Base-by-base conservation (phyloP, 2,888 invertebrate species). In the Hirtodrosophila cameraria region DNA sequence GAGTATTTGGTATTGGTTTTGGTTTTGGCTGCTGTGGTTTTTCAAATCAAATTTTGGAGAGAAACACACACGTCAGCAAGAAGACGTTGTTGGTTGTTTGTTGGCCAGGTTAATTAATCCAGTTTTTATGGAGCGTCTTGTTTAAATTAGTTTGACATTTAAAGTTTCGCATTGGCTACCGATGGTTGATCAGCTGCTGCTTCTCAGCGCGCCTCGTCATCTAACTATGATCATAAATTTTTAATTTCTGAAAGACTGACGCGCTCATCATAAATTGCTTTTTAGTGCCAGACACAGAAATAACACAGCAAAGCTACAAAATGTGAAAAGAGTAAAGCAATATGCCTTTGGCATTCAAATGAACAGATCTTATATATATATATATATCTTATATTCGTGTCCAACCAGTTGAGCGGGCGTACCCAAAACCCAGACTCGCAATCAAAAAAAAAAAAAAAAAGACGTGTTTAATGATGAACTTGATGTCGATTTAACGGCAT, bases 261-360 rank as follows among this genome's bases (percentile, higher is more conserved):
- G 60, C 81, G 76, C 69, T 72, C 75, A 65, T 81, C 85, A 86
- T 86, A 84, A 85, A 83, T 85, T 65, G 75, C 36, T 48, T 81
- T 75, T 85, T 68, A 72, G 46, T 57, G 65, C 58, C 59, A 59
- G 38, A 52, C 33, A 59, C 3, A 20, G 4, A 46, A 68, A 45
- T n/a, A n/a, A 54, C 27, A 48, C 31, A 55, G 38, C 55, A 35
- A 60, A 57, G 8, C 28, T 42, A 53, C 53, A 48, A 79, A 79
- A 79, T 70, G 69, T 61, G 80, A 66, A 80, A 67, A 63, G 68
- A 59, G 73, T 48, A 58, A 53, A 62, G 66, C 59, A 55, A 75
- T n/a, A n/a, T 75, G 73, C 85, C 75, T 86, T 86, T 86, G 80
- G 82, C 86, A 87, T 86, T 80, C 80, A 80, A 80, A 80, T 80